Percentiles rank a stretch among this genome's conserved stretches.
phyloP scores from a whole-genome alignment of 1,140 invertebrate species.

The Macrotrachela quadricornifera region DNA sequence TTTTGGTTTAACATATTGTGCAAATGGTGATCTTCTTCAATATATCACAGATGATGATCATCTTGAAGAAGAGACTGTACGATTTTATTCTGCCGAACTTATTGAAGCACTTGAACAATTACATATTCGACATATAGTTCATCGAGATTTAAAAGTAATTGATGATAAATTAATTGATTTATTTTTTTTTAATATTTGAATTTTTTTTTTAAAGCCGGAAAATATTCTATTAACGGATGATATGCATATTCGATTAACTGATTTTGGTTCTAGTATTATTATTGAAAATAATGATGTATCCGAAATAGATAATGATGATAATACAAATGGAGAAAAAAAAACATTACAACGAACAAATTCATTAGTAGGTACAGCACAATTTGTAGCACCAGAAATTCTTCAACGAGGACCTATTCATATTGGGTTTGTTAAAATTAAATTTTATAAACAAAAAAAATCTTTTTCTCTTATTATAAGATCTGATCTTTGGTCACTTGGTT shows the following conservation, averaged over 20 bases:
- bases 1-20: slow-evolving; percentile 83
- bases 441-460: too few relatives aligned
- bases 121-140: slow-evolving; percentile 67
- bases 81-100: slow-evolving; percentile 81
- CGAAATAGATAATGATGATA: too few relatives aligned
- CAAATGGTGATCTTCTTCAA: slow-evolving; percentile 71
- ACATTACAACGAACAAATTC: slow-evolving; percentile 40
- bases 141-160: slow-evolving; percentile 34
- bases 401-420: slow-evolving; percentile 50
- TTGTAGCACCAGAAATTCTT: slow-evolving; percentile 88
- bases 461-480: slow-evolving; percentile 25
- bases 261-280: slow-evolving; percentile 81
- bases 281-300: slow-evolving; percentile 13
- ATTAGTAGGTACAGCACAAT: slow-evolving; percentile 98
- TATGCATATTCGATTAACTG: slow-evolving; percentile 90
- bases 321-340: background rate
- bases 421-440: slow-evolving; percentile 11
- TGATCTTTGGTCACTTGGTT: slow-evolving; percentile 89
- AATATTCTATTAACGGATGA: slow-evolving; percentile 55
- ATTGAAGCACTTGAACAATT: slow-evolving; percentile 72
- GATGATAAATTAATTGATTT: slow-evolving; percentile 23
- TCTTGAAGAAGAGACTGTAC: slow-evolving; percentile 65
- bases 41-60: slow-evolving; percentile 71
- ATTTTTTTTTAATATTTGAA: background rate
- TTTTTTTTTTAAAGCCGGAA: slow-evolving; percentile 35